phyloP scores from a whole-genome alignment of 2,113 vertebrate species.

The Zosterops pallidus region DNA sequence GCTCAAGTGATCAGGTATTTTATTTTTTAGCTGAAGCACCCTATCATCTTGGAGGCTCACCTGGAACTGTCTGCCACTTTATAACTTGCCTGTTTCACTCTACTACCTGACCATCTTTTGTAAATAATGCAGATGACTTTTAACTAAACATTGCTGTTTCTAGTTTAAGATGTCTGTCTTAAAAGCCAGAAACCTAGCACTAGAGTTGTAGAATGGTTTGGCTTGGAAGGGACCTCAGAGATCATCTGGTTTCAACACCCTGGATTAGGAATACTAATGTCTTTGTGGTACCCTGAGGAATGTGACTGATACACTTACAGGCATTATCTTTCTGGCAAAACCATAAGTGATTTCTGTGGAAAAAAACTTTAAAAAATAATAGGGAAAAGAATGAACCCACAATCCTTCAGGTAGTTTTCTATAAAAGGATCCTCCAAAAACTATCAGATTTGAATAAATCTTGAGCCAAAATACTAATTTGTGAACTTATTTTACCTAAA shows the following conservation, averaged over 20 bases:
- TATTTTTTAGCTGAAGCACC: background rate
- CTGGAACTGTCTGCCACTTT: background rate
- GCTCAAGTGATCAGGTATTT: conserved; percentile 37
- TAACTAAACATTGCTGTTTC: background rate
- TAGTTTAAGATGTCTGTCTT: background rate
- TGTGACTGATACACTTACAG: background rate
- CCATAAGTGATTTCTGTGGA: background rate
- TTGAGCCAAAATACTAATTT: background rate
- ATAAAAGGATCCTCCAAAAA: background rate
- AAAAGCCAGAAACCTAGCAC: background rate
- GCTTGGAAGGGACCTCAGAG: background rate
- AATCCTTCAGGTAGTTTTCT: background rate
- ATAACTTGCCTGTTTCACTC: background rate
- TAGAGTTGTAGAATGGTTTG: background rate
- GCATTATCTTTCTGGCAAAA: background rate
- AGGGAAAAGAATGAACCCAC: background rate
- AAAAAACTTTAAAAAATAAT: background rate
- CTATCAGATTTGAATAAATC: background rate
- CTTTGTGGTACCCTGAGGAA: background rate
- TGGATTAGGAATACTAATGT: background rate
- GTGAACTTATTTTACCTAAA: background rate
- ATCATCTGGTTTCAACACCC: background rate
- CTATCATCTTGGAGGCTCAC: background rate
- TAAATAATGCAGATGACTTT: background rate
- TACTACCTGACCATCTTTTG: background rate